Percentiles rank a stretch among this genome's conserved stretches.
Evolutionary conservation across 1,140 invertebrate genomes (phyloP).

Genomic region (Papilio helenus): DNA sequence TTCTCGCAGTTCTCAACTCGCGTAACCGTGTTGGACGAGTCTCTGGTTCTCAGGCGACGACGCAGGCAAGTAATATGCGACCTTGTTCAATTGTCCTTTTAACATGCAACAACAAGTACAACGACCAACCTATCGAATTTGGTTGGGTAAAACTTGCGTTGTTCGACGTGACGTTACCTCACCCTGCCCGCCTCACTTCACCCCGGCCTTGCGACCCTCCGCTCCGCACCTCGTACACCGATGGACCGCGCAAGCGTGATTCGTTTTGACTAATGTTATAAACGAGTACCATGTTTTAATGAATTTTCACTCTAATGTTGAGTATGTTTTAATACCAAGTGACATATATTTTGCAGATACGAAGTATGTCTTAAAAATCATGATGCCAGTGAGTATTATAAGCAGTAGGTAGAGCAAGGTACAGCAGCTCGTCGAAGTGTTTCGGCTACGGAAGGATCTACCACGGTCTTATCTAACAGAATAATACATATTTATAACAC

Average conservation of each 20-base stretch:
- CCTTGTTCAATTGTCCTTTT: slow-evolving; percentile 44
- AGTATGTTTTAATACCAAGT: slow-evolving; percentile 1
- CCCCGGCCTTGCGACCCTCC: slow-evolving; percentile 76
- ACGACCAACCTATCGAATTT: slow-evolving; percentile 58
- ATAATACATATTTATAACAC: too few relatives aligned
- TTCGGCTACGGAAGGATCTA: too few relatives aligned
- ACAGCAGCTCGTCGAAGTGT: too few relatives aligned
- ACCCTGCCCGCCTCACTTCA: slow-evolving; percentile 62
- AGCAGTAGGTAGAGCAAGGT: too few relatives aligned
- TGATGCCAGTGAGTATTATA: too few relatives aligned
- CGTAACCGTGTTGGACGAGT: slow-evolving; percentile 78
- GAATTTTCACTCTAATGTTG: slow-evolving; percentile 46
- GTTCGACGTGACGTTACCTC: slow-evolving; percentile 78
- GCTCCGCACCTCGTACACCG: slow-evolving; percentile 63
- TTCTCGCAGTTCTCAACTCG: slow-evolving; percentile 71
- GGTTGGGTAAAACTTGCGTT: slow-evolving; percentile 69
- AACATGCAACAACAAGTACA: slow-evolving; percentile 27
- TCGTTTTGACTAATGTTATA: slow-evolving; percentile 67
- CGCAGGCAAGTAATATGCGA: slow-evolving; percentile 71
- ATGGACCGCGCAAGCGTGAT: slow-evolving; percentile 75
- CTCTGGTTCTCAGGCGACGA: slow-evolving; percentile 67
- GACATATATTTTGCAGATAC: not conserved
- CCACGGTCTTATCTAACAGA: too few relatives aligned
- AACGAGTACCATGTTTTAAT: slow-evolving; percentile 58
- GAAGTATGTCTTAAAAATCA: not conserved